Evolutionary conservation across 2,797 vertebrate genomes (phyloP), one percentile per base, ranked within the genome.

Genomic region (Linurgus olivaceus): DNA sequence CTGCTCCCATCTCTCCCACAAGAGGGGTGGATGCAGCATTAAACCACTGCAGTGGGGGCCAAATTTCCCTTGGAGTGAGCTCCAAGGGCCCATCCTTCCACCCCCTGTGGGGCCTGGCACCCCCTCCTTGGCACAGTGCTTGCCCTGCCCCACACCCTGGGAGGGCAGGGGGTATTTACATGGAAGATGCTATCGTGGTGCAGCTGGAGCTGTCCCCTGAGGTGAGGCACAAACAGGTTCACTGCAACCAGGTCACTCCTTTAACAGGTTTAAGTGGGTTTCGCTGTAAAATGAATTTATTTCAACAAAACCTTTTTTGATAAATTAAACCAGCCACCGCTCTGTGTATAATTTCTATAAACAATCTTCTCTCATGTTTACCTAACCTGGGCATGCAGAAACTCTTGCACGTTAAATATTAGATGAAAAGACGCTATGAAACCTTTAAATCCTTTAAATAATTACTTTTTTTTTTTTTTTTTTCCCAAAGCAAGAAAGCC

Each of bases 301-400:
- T 96, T 94, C 93, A 96, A 95, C 95, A 91, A 89, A 93, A 66
- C 72, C 29, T 80, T 87, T 91, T 95, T 93, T 95, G 96, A 96
- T 94, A 95, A 94, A 97, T 96, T 77, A 93, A 97, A 80, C 88
- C 74, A 68, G 83, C 73, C 73, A 23, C 93, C 4, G 6, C 85
- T 96, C 82, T 94, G 96, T 96, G 5, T 97, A 96, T 97, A 90
- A 96, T 96, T 90, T 78, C 85, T 93, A 78, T 96, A 97, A 97
- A 97, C 96, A 91, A 80, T 86, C 93, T 94, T 85, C 79, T 59
- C 81, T 16, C 31, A 18, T 90, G 94, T 97, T 97, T 97, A 96
- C 80, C 77, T 93, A 96, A 92, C 86, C 93, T 88, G 94, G 90
- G 61, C 88, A 57, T 2, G 37, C 67, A 94, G 93, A 91, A 92